Percentiles rank a stretch among this genome's conserved stretches.
Conservation (phyloP, 2,797 vertebrate species). For the Acipenser oxyrinchus region DNA sequence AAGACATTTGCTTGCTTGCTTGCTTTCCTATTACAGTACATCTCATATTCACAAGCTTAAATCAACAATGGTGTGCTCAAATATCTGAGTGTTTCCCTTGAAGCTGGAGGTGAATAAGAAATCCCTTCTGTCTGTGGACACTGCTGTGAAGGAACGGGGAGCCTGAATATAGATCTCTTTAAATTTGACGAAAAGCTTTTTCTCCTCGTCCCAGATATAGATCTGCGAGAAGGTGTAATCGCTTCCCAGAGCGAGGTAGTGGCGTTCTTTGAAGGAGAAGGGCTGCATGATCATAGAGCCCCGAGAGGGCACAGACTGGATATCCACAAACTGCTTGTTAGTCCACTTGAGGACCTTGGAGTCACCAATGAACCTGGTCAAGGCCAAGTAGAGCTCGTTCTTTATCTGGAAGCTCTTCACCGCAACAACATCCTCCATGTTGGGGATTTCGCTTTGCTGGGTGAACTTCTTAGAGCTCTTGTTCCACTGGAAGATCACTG, state of each 20-base stretch:
- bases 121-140: constrained; percentile 89
- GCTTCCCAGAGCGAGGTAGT: constrained; percentile 90
- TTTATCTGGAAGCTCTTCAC: constrained; percentile 88
- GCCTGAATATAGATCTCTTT: constrained; percentile 96
- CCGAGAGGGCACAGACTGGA: constrained; percentile 88
- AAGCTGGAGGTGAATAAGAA: constrained; percentile 96
- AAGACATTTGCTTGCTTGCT: too few species aligned
- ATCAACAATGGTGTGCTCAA: constrained; percentile 87
- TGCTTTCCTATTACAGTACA: too few species aligned
- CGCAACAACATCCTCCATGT: constrained; percentile 93
- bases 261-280: constrained; percentile 81
- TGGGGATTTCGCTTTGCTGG: constrained; percentile 83
- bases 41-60: constrained; percentile 66
- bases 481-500: constrained; percentile 94
- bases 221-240: constrained; percentile 98
- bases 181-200: constrained; percentile 79
- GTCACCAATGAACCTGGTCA: constrained; percentile 95
- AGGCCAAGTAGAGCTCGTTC: constrained; percentile 78
- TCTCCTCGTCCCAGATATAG: constrained; percentile 84
- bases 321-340: constrained; percentile 80
- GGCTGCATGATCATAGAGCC: constrained; percentile 96
- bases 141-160: constrained; percentile 89
- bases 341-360: constrained; percentile 89
- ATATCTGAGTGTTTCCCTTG: constrained; percentile 95
- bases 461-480: constrained; percentile 81